Percentiles rank a stretch among this genome's conserved stretches.
Conservation (phyloP, 2,888 invertebrate species). For the Piscicola geometra region DNA sequence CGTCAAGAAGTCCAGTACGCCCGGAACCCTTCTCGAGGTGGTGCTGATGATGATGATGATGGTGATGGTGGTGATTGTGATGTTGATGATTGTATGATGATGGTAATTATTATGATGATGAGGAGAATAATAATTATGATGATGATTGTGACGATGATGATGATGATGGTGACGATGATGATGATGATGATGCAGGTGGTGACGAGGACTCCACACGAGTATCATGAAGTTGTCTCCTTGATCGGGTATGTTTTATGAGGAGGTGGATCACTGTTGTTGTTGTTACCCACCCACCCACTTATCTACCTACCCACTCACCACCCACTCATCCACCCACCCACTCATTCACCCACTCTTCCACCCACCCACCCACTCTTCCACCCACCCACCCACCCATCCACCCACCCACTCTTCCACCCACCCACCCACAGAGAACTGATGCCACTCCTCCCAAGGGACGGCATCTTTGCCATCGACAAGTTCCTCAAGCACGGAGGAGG, state of each 20-base stretch:
- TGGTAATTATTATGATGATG: too few relatives aligned
- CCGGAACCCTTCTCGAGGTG: background rate
- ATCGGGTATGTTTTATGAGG: slow-evolving; percentile 71
- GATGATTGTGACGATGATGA: slow-evolving; percentile 25
- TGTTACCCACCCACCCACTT: too few relatives aligned
- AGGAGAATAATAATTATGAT: background rate
- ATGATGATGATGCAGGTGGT: slow-evolving; percentile 60
- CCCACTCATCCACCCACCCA: background rate
- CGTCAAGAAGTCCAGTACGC: slow-evolving; percentile 67
- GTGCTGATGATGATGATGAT: background rate
- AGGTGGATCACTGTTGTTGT: too few relatives aligned
- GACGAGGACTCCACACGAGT: slow-evolving; percentile 85
- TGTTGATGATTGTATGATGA: background rate
- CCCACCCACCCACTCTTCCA: background rate
- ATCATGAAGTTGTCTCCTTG: slow-evolving; percentile 92
- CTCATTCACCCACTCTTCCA: background rate
- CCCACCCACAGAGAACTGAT: slow-evolving; percentile 70
- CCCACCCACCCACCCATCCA: background rate
- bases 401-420: background rate
- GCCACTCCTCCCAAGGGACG: slow-evolving; percentile 89
- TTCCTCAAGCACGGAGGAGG: slow-evolving; percentile 72
- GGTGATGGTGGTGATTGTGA: too few relatives aligned
- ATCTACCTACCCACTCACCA: background rate
- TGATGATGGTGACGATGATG: slow-evolving; percentile 2
- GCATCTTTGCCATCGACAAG: slow-evolving; percentile 87